Base-by-base conservation (phyloP, 2,797 vertebrate genomes). In the Epinephelus malabaricus region DNA sequence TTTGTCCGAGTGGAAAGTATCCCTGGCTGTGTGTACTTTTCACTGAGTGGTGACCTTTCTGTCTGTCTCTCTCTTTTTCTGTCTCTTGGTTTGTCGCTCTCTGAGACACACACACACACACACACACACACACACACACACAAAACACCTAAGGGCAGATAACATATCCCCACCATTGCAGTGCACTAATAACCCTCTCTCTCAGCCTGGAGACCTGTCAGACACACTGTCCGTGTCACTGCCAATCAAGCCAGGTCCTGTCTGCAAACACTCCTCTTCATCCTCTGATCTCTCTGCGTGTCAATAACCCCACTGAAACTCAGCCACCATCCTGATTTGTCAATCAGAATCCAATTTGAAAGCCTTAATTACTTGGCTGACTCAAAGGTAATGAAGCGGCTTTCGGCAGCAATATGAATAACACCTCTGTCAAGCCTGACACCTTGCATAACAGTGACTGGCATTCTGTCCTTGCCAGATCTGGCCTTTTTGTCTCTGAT, bases 311-410 rank as follows among this genome's bases (percentile, higher is more conserved):
- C 11, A 69, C 73, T 12, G 58, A 47, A 69, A 72, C 73, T 56
- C 69, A 38, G 15, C 43, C 13, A 23, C 55, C 47, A 63, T 82
- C 59, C 43, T 1, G 38, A 27, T 62, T 64, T 83, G 82, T 86
- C 90, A 85, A 79, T 92, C 90, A 82, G 30, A 87, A 89, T 88
- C 88, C 85, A 88, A 92, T 91, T 87, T 83, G 43, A 88, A 43
- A 86, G 64, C 66, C 73, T 76, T 89, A 90, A 92, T 91, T 88
- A 83, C 77, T 85, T 19, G 49, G 69, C 67, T 54, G 60, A 50
- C 73, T 87, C 72, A 56, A 60, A 81, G 73, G 43, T 84, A 88
- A 94, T 84, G 82, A 91, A 86, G 85, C 30, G 0, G 71, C 82
- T 78, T 84, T 63, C 66, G 70, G 70, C 47, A 25, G 30, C 0